These are phyloP conservation scores for Palythoa caribaeorum DNA, from an alignment of 92 coral and sea anemone species.

Conservation along the genomic window DNA sequence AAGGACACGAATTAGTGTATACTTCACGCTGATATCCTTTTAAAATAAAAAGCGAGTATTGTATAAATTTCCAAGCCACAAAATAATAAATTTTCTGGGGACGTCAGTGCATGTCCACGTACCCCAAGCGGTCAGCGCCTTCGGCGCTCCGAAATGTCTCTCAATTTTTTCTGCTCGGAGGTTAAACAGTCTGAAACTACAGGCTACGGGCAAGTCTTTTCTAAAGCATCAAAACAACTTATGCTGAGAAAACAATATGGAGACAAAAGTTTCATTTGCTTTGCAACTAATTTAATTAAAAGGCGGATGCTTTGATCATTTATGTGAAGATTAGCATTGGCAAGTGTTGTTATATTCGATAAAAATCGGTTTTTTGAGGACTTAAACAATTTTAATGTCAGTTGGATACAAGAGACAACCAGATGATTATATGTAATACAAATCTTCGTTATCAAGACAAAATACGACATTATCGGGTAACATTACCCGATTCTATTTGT, in stretches of 20 bases:
- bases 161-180: too few species aligned
- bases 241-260: neutral
- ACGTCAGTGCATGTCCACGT: too few species aligned
- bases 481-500: neutral
- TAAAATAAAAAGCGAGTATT: too few species aligned
- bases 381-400: neutral
- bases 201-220: neutral
- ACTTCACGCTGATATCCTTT: too few species aligned
- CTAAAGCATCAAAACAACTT: neutral
- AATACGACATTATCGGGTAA: neutral
- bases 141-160: too few species aligned
- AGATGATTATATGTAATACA: neutral
- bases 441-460: neutral
- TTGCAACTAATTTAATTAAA: neutral
- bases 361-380: neutral
- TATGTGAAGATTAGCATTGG: neutral
- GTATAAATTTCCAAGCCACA: too few species aligned
- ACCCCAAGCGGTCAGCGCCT: too few species aligned
- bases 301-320: conserved; percentile 2
- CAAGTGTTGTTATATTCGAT: neutral
- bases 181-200: neutral
- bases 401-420: neutral
- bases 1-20: too few species aligned
- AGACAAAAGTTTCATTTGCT: conserved; percentile 11
- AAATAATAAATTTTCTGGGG: too few species aligned